Evolutionary conservation across 1,140 invertebrate species (phyloP), one percentile per base, ranked within the genome.

Genomic region (Potamilus streckersoni): DNA sequence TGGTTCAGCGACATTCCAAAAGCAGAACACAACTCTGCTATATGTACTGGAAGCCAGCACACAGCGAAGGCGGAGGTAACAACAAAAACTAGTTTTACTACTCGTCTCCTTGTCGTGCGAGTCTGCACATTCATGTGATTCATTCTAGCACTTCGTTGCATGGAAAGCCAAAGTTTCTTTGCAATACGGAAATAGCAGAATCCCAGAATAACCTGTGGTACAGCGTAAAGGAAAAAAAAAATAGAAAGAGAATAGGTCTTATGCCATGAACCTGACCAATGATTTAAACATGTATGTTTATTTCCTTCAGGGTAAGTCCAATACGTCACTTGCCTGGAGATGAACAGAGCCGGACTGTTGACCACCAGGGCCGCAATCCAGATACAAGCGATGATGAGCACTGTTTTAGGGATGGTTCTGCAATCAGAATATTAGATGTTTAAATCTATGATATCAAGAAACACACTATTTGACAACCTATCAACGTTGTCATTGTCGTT

Each of bases 61-160:
- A 96, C 90, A 0, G 95, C 95, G 84, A 98, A 97, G 27, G 97
- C 93, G 19, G 96, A 89, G 0, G 97, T 95, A 85, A 98, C 96
- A 1, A 94, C 93, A 69, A 97, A 91, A 16, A 97, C 95, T 68
- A 96, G 95, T 76, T 96, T 93, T 0, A 96, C 96, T 1, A 98
- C 95, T 91, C 76, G 65, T 2, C 80, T 74, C 65, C 80, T 72
- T 27, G 78, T 80, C 63, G 73, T 79, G 17, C 82, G 55, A 0
- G 74, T 78, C 14, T 75, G 64, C 16, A 82, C 6, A 49, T 74
- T 70, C 19, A 79, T 59, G 11, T 79, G 69, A 15, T 73, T 67
- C 19, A 73, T 20, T 14, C 63, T 60, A 17, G 57, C 12, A 15
- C 76, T 80, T 49, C 78, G 69, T 23, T 72, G 73, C 3, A 73